Conservation (phyloP, 1,140 invertebrate genomes). For the Eupeodes corollae region DNA sequence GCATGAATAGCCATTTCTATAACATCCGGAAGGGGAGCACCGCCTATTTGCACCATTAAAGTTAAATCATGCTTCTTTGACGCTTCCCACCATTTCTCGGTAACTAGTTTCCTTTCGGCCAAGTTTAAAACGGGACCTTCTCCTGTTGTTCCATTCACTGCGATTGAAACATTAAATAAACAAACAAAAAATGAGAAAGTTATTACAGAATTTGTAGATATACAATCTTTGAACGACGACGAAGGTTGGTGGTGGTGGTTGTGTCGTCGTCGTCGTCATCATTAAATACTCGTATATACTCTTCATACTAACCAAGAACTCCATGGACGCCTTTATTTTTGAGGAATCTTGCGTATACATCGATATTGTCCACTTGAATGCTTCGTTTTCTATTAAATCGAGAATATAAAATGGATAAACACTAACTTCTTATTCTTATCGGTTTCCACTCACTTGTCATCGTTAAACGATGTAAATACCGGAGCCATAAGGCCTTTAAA, state of each 20-base stretch:
- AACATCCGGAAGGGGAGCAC: constrained; percentile 57
- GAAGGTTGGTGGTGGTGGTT: no score
- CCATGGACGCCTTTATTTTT: constrained; percentile 45
- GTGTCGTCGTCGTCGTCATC: no score
- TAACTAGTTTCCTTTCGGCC: constrained; percentile 54
- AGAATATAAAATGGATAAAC: background rate
- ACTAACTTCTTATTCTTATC: background rate
- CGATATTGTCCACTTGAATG: constrained; percentile 46
- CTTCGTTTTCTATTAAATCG: constrained; percentile 28
- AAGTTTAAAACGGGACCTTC: constrained; percentile 61
- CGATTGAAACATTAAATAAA: constrained; percentile 1
- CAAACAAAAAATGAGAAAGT: no score
- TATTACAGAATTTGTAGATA: no score
- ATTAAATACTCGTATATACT: no score
- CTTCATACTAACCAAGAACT: constrained; percentile 47
- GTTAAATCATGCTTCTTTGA: constrained; percentile 45
- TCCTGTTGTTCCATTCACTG: constrained; percentile 69
- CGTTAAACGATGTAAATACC: constrained; percentile 53
- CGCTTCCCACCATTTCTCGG: constrained; percentile 54
- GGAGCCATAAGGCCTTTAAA: constrained; percentile 52
- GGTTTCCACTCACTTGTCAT: constrained; percentile 33
- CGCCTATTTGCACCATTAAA: constrained; percentile 69
- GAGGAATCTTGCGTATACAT: constrained; percentile 51
- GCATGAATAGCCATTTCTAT: constrained; percentile 62
- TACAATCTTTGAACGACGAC: no score